phyloP scores from a whole-genome alignment of 2,888 invertebrate species.

The Catocala nupta region DNA sequence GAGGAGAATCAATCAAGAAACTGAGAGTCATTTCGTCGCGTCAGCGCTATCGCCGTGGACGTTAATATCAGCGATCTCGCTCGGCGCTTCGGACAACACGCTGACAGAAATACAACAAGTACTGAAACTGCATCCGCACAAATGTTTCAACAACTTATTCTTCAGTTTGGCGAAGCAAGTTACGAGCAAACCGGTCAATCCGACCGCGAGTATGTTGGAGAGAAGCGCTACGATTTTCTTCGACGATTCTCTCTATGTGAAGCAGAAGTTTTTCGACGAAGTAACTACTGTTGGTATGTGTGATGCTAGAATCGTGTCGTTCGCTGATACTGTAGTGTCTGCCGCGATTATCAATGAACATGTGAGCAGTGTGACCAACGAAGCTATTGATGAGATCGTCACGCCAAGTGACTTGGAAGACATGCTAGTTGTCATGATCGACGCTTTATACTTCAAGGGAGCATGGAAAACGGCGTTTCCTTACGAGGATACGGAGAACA shows the following conservation, averaged over 20 bases:
- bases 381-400: conserved; percentile 71
- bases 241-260: conserved; percentile 59
- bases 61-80: conserved; percentile 65
- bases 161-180: conserved; percentile 61
- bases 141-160: conserved; percentile 72
- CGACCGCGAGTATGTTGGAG: conserved; percentile 58
- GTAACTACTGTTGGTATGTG: conserved; percentile 57
- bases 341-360: conserved; percentile 69
- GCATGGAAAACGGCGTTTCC: conserved; percentile 68
- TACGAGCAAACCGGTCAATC: conserved; percentile 42
- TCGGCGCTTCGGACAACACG: conserved; percentile 69
- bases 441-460: conserved; percentile 77
- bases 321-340: conserved; percentile 56
- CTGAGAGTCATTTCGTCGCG: conserved; percentile 73
- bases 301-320: conserved; percentile 59
- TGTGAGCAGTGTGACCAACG: conserved; percentile 67
- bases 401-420: conserved; percentile 64
- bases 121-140: conserved; percentile 61
- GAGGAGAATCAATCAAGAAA: conserved; percentile 63
- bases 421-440: conserved; percentile 64
- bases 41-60: conserved; percentile 76
- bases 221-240: conserved; percentile 68
- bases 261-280: conserved; percentile 54
- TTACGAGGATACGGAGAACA: conserved; percentile 61
- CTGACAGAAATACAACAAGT: conserved; percentile 64